phyloP scores from a whole-genome alignment of 2,797 vertebrate genomes.

The Epinephelus coioides region DNA sequence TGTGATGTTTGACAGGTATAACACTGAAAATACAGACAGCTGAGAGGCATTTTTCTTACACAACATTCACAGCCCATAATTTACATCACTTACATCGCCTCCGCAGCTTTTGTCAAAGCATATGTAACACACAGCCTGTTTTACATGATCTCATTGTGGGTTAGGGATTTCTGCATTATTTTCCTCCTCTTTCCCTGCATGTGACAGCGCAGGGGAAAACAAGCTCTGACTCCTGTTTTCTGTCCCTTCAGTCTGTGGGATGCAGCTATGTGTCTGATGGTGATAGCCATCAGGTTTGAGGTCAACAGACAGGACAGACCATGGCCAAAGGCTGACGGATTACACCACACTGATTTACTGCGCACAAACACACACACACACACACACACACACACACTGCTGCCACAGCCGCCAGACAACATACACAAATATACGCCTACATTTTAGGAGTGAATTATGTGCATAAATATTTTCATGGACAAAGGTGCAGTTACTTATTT shows the following conservation, averaged over 20 bases:
- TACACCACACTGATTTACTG: constrained; percentile 49
- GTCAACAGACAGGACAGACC: constrained; percentile 65
- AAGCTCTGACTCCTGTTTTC: constrained; percentile 24
- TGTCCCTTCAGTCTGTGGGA: constrained; percentile 16
- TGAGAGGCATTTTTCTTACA: constrained; percentile 36
- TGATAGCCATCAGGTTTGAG: constrained; percentile 62
- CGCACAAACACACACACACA: neutral
- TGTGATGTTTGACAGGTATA: constrained; percentile 37
- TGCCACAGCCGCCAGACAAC: constrained; percentile 7
- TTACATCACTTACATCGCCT: constrained; percentile 41
- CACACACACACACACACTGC: neutral
- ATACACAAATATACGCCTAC: constrained; percentile 2
- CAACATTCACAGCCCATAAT: constrained; percentile 45
- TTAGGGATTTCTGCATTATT: constrained; percentile 19
- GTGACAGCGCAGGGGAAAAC: constrained; percentile 26
- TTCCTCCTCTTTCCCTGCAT: neutral
- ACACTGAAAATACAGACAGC: constrained; percentile 28
- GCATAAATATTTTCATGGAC: constrained; percentile 26
- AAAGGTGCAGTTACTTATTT: constrained; percentile 18
- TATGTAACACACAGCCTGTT: constrained; percentile 44
- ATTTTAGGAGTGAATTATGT: constrained; percentile 26
- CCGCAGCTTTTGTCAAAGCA: constrained; percentile 37
- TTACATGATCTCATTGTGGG: constrained; percentile 26
- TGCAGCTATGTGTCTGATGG: constrained; percentile 34
- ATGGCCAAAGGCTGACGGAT: constrained; percentile 60